Percentiles rank a stretch among this genome's conserved stretches.
Conservation (phyloP, 2,113 vertebrate species). For the Mus pahari region DNA sequence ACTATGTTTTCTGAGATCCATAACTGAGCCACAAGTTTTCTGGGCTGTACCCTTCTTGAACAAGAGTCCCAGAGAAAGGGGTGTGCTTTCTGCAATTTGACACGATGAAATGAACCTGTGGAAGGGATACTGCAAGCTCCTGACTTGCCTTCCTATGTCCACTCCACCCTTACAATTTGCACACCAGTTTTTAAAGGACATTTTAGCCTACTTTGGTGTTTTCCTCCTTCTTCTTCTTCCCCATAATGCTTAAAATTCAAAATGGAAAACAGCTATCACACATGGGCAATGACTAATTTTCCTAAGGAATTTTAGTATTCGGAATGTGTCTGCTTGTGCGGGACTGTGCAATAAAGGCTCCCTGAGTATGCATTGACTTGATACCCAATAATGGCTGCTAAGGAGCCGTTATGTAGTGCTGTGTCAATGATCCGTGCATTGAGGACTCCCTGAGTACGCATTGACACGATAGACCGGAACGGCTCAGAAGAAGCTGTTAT, state of each 20-base stretch:
- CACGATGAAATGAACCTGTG: constrained; percentile 59
- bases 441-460: constrained; percentile 90
- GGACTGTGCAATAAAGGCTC: constrained; percentile 88
- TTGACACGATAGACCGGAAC: constrained; percentile 89
- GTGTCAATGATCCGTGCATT: constrained; percentile 91
- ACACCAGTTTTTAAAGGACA: constrained; percentile 10
- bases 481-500: constrained; percentile 89
- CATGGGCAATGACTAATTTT: constrained; percentile 86
- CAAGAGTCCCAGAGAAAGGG: constrained; percentile 42
- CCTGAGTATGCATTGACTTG: constrained; percentile 91
- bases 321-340: constrained; percentile 87
- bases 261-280: constrained; percentile 77
- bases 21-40: constrained; percentile 33
- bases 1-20: constrained; percentile 53
- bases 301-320: constrained; percentile 88
- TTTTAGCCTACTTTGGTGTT: constrained; percentile 26
- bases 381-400: constrained; percentile 91
- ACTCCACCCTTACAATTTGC: background rate
- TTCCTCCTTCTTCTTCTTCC: constrained; percentile 60
- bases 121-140: constrained; percentile 62
- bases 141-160: background rate
- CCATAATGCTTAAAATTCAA: constrained; percentile 79
- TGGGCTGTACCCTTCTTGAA: constrained; percentile 53
- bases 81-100: constrained; percentile 52
- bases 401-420: constrained; percentile 90